Conservation (phyloP, 2,888 invertebrate genomes). For the Netelia melanura region DNA sequence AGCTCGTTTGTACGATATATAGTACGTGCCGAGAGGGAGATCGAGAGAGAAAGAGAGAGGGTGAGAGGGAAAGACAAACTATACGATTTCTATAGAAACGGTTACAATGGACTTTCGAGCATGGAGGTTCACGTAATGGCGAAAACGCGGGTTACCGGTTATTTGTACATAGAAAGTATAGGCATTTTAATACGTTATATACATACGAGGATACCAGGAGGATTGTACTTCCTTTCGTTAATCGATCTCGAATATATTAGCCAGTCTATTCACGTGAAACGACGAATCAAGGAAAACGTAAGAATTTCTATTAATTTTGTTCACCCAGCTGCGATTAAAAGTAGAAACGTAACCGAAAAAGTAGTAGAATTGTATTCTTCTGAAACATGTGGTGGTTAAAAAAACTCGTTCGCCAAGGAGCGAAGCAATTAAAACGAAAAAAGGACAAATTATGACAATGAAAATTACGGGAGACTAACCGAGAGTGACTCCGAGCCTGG, state of each 20-base stretch:
- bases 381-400: background rate
- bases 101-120: constrained; percentile 62
- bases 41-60: background rate
- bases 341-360: constrained; percentile 17
- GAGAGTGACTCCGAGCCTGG: constrained; percentile 8
- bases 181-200: background rate
- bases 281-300: background rate
- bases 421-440: background rate
- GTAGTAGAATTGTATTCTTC: constrained; percentile 5
- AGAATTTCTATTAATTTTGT: background rate
- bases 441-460: constrained; percentile 11
- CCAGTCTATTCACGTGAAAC: background rate
- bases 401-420: background rate
- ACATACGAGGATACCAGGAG: background rate
- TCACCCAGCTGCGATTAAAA: constrained; percentile 2
- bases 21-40: background rate
- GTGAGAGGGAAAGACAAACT: constrained; percentile 12
- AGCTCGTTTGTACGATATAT: constrained; percentile 6
- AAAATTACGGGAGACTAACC: constrained; percentile 1
- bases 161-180: constrained; percentile 54
- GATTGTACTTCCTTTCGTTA: constrained; percentile 52
- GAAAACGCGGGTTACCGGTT: constrained; percentile 36
- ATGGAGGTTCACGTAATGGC: constrained; percentile 58
- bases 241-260: constrained; percentile 52
- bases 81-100: constrained; percentile 60